Conservation (phyloP, 2,113 vertebrate species). For the Datnioides undecimradiatus region DNA sequence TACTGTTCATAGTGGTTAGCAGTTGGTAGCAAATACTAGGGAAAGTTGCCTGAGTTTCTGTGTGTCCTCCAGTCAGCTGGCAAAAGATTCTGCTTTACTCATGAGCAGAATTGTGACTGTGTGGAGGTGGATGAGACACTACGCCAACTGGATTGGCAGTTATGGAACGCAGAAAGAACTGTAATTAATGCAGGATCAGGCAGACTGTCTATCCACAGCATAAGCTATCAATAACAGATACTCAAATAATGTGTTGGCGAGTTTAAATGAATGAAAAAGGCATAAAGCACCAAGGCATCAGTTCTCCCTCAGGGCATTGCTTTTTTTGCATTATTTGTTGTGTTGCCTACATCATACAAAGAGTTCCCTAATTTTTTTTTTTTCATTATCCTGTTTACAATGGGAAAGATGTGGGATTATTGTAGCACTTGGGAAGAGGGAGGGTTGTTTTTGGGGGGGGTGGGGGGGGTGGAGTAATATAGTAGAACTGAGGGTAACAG, state of each 20-base stretch:
- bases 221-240: neutral
- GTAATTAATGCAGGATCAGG: neutral
- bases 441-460: neutral
- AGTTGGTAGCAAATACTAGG: neutral
- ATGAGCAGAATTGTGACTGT: neutral
- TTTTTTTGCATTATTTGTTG: constrained; percentile 6
- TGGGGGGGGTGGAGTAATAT: neutral
- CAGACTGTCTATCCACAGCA: neutral
- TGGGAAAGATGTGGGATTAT: neutral
- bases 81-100: neutral
- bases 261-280: neutral
- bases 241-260: neutral
- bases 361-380: neutral
- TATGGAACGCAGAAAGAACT: neutral
- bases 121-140: constrained; percentile 35
- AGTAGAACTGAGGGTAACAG: constrained; percentile 28
- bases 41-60: neutral
- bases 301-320: neutral
- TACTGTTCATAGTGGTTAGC: neutral
- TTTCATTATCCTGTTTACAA: neutral
- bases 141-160: constrained; percentile 10
- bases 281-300: neutral
- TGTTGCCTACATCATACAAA: neutral
- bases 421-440: too few relatives aligned
- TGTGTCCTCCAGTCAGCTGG: neutral